Conservation (phyloP, 2,113 vertebrate genomes). For the Regulus satrapa region DNA sequence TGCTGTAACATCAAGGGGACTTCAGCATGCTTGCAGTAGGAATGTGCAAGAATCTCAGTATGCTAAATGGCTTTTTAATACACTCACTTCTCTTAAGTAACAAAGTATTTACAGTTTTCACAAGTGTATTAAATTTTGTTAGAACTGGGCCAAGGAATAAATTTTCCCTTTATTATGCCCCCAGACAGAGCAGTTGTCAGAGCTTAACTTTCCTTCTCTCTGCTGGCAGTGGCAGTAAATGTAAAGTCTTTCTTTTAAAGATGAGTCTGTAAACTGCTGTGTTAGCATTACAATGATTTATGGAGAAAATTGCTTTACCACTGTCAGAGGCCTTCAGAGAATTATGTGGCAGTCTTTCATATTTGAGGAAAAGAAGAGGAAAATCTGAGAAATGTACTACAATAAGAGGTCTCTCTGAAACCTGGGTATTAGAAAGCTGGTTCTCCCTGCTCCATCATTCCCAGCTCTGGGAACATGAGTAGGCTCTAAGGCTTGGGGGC, state of each 20-base stretch:
- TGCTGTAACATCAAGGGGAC: not conserved
- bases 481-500: not conserved
- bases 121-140: not conserved
- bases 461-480: not conserved
- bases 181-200: not conserved
- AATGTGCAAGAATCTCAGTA: not conserved
- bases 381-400: not conserved
- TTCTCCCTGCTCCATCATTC: not conserved
- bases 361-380: not conserved
- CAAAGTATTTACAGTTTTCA: not conserved
- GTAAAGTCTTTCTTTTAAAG: slow-evolving; percentile 38
- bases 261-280: slow-evolving; percentile 46
- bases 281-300: slow-evolving; percentile 58
- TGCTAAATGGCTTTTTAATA: not conserved
- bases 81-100: not conserved
- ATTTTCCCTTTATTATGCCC: slow-evolving; percentile 26
- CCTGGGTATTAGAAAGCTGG: not conserved
- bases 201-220: slow-evolving; percentile 3
- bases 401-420: not conserved
- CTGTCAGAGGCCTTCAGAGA: slow-evolving; percentile 39
- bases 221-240: slow-evolving; percentile 10
- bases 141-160: not conserved
- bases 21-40: not conserved
- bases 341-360: not conserved
- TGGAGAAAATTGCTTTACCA: slow-evolving; percentile 53